Base-by-base conservation (phyloP, 1,140 invertebrate genomes). In the Holotrichia oblita region DNA sequence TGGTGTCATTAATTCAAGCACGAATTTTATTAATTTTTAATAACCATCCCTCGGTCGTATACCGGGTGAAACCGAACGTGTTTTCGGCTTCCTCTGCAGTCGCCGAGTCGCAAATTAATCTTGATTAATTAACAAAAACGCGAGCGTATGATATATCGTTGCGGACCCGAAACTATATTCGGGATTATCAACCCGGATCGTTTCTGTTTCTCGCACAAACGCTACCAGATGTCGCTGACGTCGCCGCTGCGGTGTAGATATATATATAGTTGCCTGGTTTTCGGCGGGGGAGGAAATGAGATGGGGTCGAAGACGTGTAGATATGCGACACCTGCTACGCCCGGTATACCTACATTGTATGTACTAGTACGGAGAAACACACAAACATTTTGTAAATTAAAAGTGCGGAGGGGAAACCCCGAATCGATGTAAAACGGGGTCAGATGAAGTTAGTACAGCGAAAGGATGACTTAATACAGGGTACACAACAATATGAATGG, bases 81-180 rank as follows among this genome's bases (percentile, higher is more conserved):
- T 14, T 10, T 27, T 69, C 24, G 61, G 44, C 44, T 2, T 69
- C 24, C 10, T 7, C 10, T 69, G 2, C 61, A 69, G 27, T 34
- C 22, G 27, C 6, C n/a, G n/a, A 34, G 27, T 34, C 22, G 22
- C 61, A 69, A 20, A 69, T 69, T 69, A 69, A 34, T 27, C 61
- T 34, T 69, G 8, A 69, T 69, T 69, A 69, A 69, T 69, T 69
- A 69, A 69, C 61, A 69, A 69, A 69, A 69, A 69, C 27, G 61
- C 61, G 61, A 7, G 61, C 22, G 27, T 69, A 34, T 69, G 61
- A 69, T 69, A 69, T 69, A 69, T 69, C 20, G 61, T 27, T 34
- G 61, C n/a, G 44, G n/a, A 34, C 27, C 27, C 44, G 44, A 69
- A 22, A 69, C 10, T 27, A 27, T 14, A 24, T 17, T 10, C 61